These are phyloP conservation scores for Natator depressus DNA, from an alignment of 2,113 vertebrate genomes.

Conservation along the genomic window DNA sequence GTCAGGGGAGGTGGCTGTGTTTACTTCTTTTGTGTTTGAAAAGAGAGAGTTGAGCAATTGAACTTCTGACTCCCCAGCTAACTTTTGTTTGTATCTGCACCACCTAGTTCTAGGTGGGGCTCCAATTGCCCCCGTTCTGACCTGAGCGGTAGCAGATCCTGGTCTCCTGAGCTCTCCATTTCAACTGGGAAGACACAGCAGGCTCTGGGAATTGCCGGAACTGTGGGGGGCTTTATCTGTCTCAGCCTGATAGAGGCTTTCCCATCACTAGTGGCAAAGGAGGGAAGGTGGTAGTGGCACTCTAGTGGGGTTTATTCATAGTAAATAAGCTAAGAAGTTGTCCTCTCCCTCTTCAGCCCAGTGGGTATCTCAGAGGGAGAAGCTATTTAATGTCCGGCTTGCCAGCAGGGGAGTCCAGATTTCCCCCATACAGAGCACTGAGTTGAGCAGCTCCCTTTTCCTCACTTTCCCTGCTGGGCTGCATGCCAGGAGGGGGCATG, in stretches of 20 bases:
- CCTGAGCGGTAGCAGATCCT: neutral
- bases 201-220: neutral
- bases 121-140: accelerated
- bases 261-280: too few species aligned
- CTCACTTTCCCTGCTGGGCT: neutral
- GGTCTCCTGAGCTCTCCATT: neutral
- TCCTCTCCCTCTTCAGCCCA: neutral
- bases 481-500: neutral
- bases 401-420: neutral
- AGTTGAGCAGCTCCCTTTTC: neutral
- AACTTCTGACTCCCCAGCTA: neutral
- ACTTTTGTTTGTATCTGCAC: neutral
- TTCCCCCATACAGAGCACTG: neutral
- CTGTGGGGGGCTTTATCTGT: neutral
- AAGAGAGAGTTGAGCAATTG: accelerated
- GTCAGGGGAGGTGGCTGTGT: neutral
- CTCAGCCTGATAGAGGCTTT: too few species aligned
- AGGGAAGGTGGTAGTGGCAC: too few species aligned
- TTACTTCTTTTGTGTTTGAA: neutral
- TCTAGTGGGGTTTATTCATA: neutral
- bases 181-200: neutral
- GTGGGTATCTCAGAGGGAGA: neutral
- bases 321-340: neutral
- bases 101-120: accelerated
- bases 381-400: neutral